These are phyloP conservation scores for Gopherus flavomarginatus DNA, from an alignment of 2,113 vertebrate species.

Conservation along the genomic window DNA sequence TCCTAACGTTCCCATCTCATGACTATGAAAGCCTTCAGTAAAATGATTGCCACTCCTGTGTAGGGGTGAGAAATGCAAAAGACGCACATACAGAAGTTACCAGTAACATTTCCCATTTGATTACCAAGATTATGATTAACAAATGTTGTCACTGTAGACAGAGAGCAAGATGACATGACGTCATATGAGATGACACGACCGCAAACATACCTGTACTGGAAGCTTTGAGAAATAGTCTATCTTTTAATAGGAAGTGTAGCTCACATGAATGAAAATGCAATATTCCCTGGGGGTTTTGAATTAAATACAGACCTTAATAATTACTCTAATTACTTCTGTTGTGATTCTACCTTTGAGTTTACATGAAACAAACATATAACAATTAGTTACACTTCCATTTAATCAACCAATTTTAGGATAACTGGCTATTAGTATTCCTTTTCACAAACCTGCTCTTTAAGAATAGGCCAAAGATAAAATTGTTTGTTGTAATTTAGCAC, in stretches of 20 bases:
- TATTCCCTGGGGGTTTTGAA: slow-evolving; percentile 66
- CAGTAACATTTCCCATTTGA: slow-evolving; percentile 61
- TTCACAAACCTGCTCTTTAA: slow-evolving; percentile 46
- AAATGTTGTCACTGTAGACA: slow-evolving; percentile 51
- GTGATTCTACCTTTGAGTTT: slow-evolving; percentile 76
- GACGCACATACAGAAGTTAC: slow-evolving; percentile 41
- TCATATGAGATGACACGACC: slow-evolving; percentile 14
- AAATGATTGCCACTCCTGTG: slow-evolving; percentile 55
- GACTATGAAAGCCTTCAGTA: slow-evolving; percentile 30
- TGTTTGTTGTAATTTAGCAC: slow-evolving; percentile 44
- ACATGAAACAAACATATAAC: slow-evolving; percentile 75
- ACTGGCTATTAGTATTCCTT: slow-evolving; percentile 48
- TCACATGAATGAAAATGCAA: slow-evolving; percentile 60
- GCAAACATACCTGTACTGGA: slow-evolving; percentile 43
- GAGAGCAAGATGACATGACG: slow-evolving; percentile 15
- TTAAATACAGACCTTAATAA: slow-evolving; percentile 76
- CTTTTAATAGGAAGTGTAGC: slow-evolving; percentile 35
- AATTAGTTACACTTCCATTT: slow-evolving; percentile 67
- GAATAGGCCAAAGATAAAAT: slow-evolving; percentile 65
- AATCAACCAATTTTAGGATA: slow-evolving; percentile 63
- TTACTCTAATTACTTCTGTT: slow-evolving; percentile 76
- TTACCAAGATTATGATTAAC: slow-evolving; percentile 57
- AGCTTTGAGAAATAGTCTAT: slow-evolving; percentile 21
- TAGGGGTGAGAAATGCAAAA: slow-evolving; percentile 23
- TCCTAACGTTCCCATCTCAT: not conserved